Base-by-base conservation (phyloP, 2,888 invertebrate genomes). In the Masnerella sp. region DNA sequence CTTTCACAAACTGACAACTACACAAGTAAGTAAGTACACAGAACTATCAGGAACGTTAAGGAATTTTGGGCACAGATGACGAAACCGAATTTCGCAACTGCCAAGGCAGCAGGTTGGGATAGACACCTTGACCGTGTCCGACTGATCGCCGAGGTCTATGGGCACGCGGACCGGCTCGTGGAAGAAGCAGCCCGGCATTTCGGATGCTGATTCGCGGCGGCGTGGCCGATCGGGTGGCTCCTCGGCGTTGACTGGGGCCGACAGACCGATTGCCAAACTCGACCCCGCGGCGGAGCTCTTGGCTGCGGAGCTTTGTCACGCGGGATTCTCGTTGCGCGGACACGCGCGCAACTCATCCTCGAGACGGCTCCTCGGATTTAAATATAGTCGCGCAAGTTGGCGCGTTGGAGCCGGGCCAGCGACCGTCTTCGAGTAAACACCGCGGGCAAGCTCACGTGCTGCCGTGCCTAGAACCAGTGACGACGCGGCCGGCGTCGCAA, bases 81-180 rank as follows among this genome's bases (percentile, higher is more conserved):
- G n/a, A 51, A 51, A 38, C 38, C 17, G 8, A 38, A 25, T 42
- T 51, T 30, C 62, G 51, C 62, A 51, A 59, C 11, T 8, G 32
- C 7, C 2, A 9, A 30, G 28, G 14, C 3, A 11, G 12, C 5
- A 36, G 20, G 34, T 40, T 42, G 22, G 38, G 36, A 64, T 67
- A 14, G 59, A 43, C 71, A 95, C 95, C 92, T 93, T 94, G 77
- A 94, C 89, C 75, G 91, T 88, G 81, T 95, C 95, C 74, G 96
- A 95, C 84, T 94, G 93, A 81, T 92, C 92, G 83, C 85, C 90
- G 79, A 94, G 89, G 87, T 92, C 93, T 85, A 96, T 93, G 75
- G 96, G 95, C 77, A 93, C 90, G 82, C 93, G 91, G 79, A 96
- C 91, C 67, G 93, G 93, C 80, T 91, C 89, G 73, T 91, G 91